A percentile compares a stretch with the other conserved stretches of the same genome.
These are phyloP conservation scores for Callithrix jacchus DNA, from an alignment of 2,113 vertebrate genomes.

Conservation along the genomic window DNA sequence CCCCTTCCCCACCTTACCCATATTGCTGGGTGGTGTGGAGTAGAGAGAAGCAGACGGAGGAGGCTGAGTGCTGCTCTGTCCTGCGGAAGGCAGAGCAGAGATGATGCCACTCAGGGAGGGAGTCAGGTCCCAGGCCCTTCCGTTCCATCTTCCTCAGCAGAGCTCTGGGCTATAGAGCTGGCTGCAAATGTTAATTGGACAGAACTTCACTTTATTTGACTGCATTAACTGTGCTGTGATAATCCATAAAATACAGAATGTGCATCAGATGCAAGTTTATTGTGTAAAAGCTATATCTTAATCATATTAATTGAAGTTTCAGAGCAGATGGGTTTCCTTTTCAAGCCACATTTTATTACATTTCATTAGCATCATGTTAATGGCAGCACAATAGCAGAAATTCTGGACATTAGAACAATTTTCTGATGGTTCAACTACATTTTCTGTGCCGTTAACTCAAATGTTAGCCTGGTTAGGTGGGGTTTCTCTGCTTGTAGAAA, in stretches of 20 bases:
- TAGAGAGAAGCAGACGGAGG: background rate
- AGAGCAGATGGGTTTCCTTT: constrained; percentile 60
- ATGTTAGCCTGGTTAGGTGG: background rate
- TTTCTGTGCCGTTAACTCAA: constrained; percentile 51
- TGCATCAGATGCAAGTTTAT: background rate
- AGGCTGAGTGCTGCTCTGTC: background rate
- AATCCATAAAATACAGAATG: constrained; percentile 44
- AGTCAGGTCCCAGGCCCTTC: background rate
- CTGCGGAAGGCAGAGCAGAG: background rate
- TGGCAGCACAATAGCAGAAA: constrained; percentile 62
- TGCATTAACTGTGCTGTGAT: constrained; percentile 13
- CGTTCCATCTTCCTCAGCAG: background rate
- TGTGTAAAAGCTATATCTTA: constrained; percentile 49
- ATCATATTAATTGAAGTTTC: constrained; percentile 63
- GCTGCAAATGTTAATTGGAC: constrained; percentile 31
- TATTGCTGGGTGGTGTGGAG: background rate
- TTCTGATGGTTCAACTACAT: constrained; percentile 46
- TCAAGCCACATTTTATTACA: constrained; percentile 55
- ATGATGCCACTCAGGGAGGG: too few relatives aligned
- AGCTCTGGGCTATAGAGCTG: background rate
- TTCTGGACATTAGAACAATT: constrained; percentile 61
- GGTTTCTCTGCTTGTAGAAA: background rate
- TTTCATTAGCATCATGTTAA: constrained; percentile 66
- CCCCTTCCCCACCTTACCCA: too few relatives aligned
- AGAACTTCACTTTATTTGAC: constrained; percentile 38